Percentiles rank a stretch among this genome's conserved stretches.
Evolutionary conservation across 2,797 vertebrate genomes (phyloP).

Genomic region (Buphagus erythrorhynchus): DNA sequence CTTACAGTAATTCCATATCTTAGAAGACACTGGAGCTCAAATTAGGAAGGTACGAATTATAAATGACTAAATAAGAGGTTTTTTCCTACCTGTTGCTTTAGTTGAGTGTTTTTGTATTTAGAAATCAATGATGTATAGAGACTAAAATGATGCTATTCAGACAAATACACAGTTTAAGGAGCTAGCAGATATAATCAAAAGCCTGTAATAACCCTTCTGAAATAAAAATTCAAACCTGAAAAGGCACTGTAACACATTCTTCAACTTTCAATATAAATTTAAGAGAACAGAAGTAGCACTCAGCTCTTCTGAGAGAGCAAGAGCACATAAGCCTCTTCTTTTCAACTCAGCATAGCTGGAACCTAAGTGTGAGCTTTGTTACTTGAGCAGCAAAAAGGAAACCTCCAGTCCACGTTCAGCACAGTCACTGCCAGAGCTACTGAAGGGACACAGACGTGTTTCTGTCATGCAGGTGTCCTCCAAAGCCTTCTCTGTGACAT

Average conservation of each 20-base stretch:
- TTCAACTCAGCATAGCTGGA: neutral
- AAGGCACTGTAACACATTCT: neutral
- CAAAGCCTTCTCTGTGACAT: neutral
- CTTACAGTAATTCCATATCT: neutral
- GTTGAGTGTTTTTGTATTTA: neutral
- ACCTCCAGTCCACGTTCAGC: neutral
- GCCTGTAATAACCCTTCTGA: neutral
- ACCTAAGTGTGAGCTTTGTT: neutral
- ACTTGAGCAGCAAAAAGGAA: neutral
- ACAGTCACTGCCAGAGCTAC: neutral
- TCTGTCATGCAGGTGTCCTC: neutral
- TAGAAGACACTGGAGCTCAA: neutral
- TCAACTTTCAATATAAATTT: neutral
- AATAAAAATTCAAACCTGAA: neutral
- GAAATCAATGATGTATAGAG: neutral
- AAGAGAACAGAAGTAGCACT: neutral
- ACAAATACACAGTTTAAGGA: neutral
- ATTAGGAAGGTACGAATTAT: neutral
- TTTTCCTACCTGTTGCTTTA: neutral
- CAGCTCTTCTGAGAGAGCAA: neutral
- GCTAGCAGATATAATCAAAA: neutral
- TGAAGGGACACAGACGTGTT: fast-evolving
- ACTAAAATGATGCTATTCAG: neutral
- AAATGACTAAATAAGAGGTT: neutral
- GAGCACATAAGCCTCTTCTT: neutral